A percentile compares a stretch with the other conserved stretches of the same genome.
These are phyloP conservation scores for Acromyrmex echinatior DNA, from an alignment of 1,140 invertebrate genomes.

Conservation along the genomic window DNA sequence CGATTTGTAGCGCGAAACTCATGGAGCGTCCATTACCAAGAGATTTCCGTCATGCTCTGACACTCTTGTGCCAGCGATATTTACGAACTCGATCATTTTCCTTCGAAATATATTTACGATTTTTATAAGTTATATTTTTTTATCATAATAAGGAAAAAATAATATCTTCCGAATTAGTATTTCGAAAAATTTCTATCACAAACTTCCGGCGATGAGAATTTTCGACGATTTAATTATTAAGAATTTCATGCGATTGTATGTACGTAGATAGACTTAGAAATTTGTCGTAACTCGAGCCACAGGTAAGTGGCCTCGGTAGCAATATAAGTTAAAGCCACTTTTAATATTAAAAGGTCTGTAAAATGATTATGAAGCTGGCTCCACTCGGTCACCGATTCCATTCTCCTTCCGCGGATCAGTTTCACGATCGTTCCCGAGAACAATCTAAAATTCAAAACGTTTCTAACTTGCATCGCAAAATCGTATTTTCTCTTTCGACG, in stretches of 20 bases:
- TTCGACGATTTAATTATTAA: conserved; percentile 62
- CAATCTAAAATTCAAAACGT: conserved; percentile 63
- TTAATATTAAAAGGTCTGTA: conserved; percentile 71
- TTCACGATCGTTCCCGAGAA: conserved; percentile 38
- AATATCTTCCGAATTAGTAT: background rate
- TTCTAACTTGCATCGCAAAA: conserved; percentile 60
- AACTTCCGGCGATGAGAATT: conserved; percentile 2
- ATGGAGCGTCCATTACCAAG: conserved; percentile 30
- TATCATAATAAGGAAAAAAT: background rate
- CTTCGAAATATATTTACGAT: background rate
- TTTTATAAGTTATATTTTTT: background rate
- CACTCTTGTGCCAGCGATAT: background rate
- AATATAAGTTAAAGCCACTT: conserved; percentile 70
- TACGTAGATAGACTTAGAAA: conserved; percentile 54
- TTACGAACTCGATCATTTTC: background rate
- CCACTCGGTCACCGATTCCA: conserved; percentile 27
- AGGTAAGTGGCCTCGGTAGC: conserved; percentile 43
- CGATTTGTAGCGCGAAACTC: conserved; percentile 60
- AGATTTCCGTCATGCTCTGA: conserved; percentile 8
- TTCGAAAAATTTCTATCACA: background rate
- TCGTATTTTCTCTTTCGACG: conserved; percentile 38
- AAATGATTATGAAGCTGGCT: conserved; percentile 62
- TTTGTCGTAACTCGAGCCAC: conserved; percentile 38
- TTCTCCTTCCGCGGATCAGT: conserved; percentile 45
- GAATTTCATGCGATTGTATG: conserved; percentile 23